Evolutionary conservation across 1,140 invertebrate species (phyloP).

Genomic region (Magallana ariakensis): DNA sequence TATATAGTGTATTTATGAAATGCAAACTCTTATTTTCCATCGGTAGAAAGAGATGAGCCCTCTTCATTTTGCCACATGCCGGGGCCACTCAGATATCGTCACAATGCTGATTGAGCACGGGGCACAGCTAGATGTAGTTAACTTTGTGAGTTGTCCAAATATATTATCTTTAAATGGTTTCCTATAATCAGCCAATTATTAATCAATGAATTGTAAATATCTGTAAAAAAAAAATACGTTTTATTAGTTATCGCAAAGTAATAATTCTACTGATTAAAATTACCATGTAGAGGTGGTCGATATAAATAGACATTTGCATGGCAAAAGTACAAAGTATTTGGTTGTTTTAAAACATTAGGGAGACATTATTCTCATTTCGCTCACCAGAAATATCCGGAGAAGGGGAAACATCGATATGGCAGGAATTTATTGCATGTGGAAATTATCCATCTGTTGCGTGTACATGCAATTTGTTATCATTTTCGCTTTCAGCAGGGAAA

Average conservation of each 20-base stretch:
- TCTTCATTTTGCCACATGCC: conserved; percentile 76
- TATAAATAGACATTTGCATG: not conserved
- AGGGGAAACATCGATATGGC: not conserved
- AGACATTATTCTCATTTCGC: not conserved
- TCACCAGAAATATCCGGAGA: not conserved
- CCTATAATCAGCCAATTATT: too few species aligned
- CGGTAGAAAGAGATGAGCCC: conserved; percentile 79
- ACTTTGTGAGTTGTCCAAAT: conserved; percentile 76
- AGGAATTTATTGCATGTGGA: conserved; percentile 3
- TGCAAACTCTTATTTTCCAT: too few species aligned
- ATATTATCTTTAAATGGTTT: too few species aligned
- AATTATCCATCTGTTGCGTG: conserved; percentile 7
- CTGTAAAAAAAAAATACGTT: too few species aligned
- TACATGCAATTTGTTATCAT: not conserved
- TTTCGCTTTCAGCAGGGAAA: conserved; percentile 85
- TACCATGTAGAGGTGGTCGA: too few species aligned
- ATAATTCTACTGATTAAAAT: too few species aligned
- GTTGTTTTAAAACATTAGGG: conserved; percentile 3
- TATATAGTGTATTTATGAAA: too few species aligned
- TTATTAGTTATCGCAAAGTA: too few species aligned
- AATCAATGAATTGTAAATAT: too few species aligned
- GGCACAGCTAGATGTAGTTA: conserved; percentile 79
- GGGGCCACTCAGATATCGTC: conserved; percentile 76
- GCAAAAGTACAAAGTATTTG: not conserved
- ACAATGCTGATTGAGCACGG: conserved; percentile 75